These are phyloP conservation scores for Pseudococcus jackbeardsleyi DNA, from an alignment of 2,888 invertebrate species.

Conservation along the genomic window DNA sequence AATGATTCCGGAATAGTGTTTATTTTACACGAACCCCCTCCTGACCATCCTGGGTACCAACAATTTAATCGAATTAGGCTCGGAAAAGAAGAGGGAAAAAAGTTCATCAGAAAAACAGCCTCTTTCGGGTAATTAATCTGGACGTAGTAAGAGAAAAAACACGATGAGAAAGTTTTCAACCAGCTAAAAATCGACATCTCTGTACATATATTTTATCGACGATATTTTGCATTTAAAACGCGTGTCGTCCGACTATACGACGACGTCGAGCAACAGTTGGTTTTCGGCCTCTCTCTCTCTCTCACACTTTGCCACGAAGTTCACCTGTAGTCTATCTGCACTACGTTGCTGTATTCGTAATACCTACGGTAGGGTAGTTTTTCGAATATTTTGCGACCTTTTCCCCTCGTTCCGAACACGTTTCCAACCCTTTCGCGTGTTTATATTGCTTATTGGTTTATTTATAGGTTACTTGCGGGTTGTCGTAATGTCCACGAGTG, in stretches of 20 bases:
- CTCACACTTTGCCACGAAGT: background rate
- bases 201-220: slow-evolving; percentile 10
- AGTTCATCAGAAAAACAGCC: background rate
- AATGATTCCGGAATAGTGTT: background rate
- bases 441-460: background rate
- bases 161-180: background rate
- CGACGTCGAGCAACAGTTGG: slow-evolving; percentile 11
- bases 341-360: too few species aligned
- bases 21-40: background rate
- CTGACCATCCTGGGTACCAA: background rate
- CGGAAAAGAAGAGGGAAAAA: background rate
- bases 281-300: background rate
- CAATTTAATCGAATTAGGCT: slow-evolving; percentile 16
- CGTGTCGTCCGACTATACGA: background rate
- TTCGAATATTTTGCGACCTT: background rate
- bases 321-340: background rate
- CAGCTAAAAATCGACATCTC: slow-evolving; percentile 13
- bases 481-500: background rate
- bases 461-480: background rate
- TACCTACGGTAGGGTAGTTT: background rate
- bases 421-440: background rate
- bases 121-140: slow-evolving; percentile 27
- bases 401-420: background rate
- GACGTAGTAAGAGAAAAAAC: background rate
- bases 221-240: slow-evolving; percentile 28